phyloP scores from a whole-genome alignment of 1,140 invertebrate species.

The Drosophila bipectinata region DNA sequence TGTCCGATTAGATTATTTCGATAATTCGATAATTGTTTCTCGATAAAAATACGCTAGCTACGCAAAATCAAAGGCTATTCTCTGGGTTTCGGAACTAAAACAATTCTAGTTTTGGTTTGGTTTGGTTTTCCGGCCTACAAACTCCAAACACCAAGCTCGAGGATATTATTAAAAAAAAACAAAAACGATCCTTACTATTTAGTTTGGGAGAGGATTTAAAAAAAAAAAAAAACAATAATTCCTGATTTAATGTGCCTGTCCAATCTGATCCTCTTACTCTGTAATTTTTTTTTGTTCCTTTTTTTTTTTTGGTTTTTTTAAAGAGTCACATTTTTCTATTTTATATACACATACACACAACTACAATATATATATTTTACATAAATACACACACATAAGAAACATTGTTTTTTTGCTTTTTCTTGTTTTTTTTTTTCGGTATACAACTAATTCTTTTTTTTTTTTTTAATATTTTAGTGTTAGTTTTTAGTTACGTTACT shows the following conservation, averaged over 20 bases:
- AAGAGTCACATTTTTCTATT: constrained; percentile 40
- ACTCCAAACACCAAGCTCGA: constrained; percentile 39
- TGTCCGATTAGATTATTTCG: constrained; percentile 16
- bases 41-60: constrained; percentile 45
- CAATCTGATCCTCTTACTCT: not conserved
- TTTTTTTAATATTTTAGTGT: constrained; percentile 28
- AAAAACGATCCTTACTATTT: not conserved
- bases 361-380: constrained; percentile 54
- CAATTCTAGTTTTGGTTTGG: constrained; percentile 25
- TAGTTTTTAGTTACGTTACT: constrained; percentile 32
- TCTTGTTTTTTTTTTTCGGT: constrained; percentile 21
- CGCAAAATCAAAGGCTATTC: constrained; percentile 14
- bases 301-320: not conserved
- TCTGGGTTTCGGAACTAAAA: constrained; percentile 15
- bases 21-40: not conserved
- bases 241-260: constrained; percentile 7
- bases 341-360: constrained; percentile 48
- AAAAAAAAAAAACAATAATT: not conserved
- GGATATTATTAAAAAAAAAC: constrained; percentile 1
- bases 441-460: not conserved
- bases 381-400: constrained; percentile 76
- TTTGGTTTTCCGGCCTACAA: constrained; percentile 10
- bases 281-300: not conserved
- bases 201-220: not conserved
- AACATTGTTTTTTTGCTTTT: constrained; percentile 37